Evolutionary conservation across 2,113 vertebrate species (phyloP).

Genomic region (Dipodomys spectabilis): DNA sequence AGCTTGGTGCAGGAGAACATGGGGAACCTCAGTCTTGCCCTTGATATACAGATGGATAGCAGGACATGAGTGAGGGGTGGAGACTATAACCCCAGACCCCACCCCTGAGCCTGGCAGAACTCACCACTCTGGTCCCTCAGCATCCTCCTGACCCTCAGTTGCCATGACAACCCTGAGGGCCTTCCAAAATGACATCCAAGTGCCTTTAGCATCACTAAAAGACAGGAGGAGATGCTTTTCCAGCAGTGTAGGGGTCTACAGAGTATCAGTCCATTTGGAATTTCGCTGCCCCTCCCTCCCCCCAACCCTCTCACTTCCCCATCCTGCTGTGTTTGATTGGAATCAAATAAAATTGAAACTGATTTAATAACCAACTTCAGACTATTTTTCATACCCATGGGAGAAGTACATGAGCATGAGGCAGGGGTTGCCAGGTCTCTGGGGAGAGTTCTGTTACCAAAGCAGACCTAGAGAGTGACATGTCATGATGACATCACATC

Average conservation of each 20-base stretch:
- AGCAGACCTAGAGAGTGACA: not conserved
- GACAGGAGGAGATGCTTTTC: not conserved
- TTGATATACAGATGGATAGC: not conserved
- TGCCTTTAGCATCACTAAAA: slow-evolving; percentile 72
- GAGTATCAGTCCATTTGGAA: not conserved
- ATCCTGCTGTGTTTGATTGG: slow-evolving; percentile 43
- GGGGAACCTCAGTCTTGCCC: not conserved
- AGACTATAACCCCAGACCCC: not conserved
- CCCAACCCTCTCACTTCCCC: not conserved
- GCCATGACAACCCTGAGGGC: slow-evolving; percentile 16
- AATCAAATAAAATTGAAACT: slow-evolving; percentile 69
- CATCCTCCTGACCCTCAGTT: not conserved
- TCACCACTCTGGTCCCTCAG: not conserved
- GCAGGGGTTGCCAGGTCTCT: not conserved
- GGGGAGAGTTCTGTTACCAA: not conserved
- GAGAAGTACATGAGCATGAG: no score
- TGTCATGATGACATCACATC: not conserved
- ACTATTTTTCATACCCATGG: not conserved
- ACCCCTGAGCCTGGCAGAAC: not conserved
- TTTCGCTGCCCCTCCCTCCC: not conserved
- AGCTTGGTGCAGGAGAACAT: not conserved
- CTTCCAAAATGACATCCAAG: slow-evolving; percentile 63
- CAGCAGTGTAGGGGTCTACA: not conserved
- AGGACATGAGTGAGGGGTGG: accelerated
- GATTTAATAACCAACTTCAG: slow-evolving; percentile 62